Conservation (phyloP, 2,113 vertebrate genomes). For the Ifrita kowaldi region DNA sequence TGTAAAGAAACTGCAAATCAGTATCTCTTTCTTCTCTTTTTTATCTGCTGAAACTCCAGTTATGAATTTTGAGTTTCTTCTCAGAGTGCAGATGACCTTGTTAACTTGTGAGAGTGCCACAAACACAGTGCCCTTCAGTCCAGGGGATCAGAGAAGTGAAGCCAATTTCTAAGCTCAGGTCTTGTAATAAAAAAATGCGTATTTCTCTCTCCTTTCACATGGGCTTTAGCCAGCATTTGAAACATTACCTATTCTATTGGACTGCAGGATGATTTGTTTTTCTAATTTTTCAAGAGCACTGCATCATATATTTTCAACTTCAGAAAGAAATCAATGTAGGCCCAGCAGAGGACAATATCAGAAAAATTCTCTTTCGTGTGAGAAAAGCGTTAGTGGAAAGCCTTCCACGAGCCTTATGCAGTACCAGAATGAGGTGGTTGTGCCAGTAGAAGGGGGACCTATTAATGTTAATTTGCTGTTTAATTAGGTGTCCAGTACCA, state of each 20-base stretch:
- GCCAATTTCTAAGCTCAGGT: neutral
- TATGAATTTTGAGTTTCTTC: neutral
- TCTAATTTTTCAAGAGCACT: neutral
- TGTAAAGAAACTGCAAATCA: neutral
- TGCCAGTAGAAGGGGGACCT: neutral
- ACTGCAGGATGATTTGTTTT: neutral
- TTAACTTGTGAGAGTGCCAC: neutral
- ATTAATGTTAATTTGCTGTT: conserved; percentile 12
- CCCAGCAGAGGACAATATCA: neutral
- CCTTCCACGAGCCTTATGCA: neutral
- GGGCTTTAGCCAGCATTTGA: neutral
- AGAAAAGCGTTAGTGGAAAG: neutral
- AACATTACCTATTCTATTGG: neutral
- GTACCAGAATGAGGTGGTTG: neutral
- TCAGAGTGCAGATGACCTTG: neutral
- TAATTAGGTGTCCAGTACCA: neutral
- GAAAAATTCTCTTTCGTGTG: neutral
- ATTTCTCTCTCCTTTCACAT: neutral
- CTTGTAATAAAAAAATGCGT: neutral
- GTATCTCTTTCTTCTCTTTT: neutral
- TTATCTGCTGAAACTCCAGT: neutral
- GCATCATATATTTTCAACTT: neutral
- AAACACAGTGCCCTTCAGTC: neutral
- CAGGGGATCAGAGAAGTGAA: neutral
- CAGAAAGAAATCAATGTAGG: neutral